phyloP scores from a whole-genome alignment of 2,113 vertebrate species.

The Anser cygnoides region DNA sequence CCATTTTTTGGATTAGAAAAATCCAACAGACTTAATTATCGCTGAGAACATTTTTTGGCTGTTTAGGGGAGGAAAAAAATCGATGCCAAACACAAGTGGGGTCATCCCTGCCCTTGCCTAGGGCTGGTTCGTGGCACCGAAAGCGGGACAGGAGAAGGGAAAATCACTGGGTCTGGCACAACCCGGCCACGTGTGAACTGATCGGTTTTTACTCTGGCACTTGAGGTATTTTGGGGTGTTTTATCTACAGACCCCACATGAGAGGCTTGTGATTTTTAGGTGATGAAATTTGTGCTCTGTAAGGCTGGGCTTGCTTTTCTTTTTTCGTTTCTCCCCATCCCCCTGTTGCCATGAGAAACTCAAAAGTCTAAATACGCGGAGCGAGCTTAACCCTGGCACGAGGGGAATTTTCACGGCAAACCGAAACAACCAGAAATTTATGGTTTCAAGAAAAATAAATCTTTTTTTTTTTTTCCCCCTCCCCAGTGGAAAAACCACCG shows the following conservation, averaged over 20 bases:
- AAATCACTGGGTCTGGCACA: not conserved
- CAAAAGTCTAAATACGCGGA: not conserved
- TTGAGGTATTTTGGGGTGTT: not conserved
- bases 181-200: rapidly evolving
- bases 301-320: not conserved
- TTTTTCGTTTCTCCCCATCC: not conserved
- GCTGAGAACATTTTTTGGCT: not conserved
- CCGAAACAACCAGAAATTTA: not conserved
- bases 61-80: not conserved
- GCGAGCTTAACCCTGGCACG: conserved; percentile 6
- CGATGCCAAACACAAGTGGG: rapidly evolving
- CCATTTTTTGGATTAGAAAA: not conserved
- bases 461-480: not conserved
- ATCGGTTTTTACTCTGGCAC: not conserved
- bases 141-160: not conserved
- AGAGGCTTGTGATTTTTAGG: not conserved
- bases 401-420: not conserved
- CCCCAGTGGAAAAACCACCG: no score
- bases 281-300: not conserved
- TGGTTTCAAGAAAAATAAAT: no score
- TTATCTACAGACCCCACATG: rapidly evolving
- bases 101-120: not conserved
- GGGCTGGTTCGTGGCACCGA: not conserved
- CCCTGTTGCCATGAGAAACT: conserved; percentile 32
- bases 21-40: not conserved